phyloP scores from a whole-genome alignment of 2,113 vertebrate genomes.

The Ammospiza caudacuta region DNA sequence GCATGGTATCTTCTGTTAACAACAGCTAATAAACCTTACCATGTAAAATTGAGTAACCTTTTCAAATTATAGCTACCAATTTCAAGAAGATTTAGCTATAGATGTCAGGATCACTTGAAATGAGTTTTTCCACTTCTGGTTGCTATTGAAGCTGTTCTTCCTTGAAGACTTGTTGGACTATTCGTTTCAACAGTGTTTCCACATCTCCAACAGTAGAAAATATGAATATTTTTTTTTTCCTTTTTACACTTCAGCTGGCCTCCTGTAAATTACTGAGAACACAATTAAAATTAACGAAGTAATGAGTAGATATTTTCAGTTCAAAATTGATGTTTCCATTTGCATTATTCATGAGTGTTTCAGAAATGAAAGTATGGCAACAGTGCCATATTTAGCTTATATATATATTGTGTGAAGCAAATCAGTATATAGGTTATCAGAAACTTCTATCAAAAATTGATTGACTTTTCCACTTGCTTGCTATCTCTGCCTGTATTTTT shows the following conservation, averaged over 20 bases:
- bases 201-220: background rate
- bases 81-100: background rate
- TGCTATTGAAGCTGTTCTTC: background rate
- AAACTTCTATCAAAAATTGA: background rate
- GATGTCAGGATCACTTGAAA: background rate
- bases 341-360: background rate
- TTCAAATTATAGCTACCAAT: background rate
- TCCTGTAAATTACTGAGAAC: background rate
- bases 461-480: background rate
- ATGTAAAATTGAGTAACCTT: background rate
- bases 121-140: background rate
- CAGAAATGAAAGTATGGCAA: background rate
- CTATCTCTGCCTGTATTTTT: background rate
- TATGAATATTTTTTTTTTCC: background rate
- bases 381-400: background rate
- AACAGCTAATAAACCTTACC: background rate
- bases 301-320: background rate
- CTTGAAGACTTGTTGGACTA: background rate
- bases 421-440: background rate
- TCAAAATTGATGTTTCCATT: background rate
- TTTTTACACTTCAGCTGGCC: background rate
- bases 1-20: background rate
- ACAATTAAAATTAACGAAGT: background rate
- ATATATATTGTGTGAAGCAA: background rate
- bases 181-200: background rate